Percentiles rank a stretch among this genome's conserved stretches.
Evolutionary conservation across 2,113 vertebrate genomes (phyloP).

Genomic region (Phycodurus eques): DNA sequence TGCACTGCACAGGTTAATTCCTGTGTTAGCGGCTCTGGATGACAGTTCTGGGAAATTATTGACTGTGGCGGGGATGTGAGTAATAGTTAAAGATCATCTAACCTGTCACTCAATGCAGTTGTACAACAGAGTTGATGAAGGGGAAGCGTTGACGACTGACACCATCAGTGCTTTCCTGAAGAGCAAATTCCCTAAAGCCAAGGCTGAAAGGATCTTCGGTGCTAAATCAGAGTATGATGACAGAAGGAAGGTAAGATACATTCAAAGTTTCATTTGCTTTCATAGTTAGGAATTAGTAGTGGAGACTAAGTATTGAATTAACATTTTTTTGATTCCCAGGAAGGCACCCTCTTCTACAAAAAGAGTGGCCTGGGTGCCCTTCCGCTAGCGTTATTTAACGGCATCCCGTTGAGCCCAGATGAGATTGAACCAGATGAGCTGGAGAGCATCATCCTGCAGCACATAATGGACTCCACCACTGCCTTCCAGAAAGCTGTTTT

Average conservation of each 20-base stretch:
- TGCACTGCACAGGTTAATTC: constrained; percentile 34
- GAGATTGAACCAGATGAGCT: constrained; percentile 83
- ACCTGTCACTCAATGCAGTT: constrained; percentile 74
- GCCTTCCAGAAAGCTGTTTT: constrained; percentile 86
- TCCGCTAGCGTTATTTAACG: constrained; percentile 92
- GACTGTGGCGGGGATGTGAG: constrained; percentile 33
- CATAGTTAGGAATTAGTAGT: background rate
- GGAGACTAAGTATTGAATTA: background rate
- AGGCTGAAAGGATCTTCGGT: constrained; percentile 78
- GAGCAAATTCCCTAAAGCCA: constrained; percentile 79
- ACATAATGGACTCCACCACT: constrained; percentile 80
- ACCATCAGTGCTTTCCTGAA: constrained; percentile 77
- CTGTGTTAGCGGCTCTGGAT: constrained; percentile 27
- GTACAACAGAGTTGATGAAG: constrained; percentile 76
- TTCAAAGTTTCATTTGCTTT: background rate
- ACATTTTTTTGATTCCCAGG: constrained; percentile 66
- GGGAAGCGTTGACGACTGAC: constrained; percentile 75
- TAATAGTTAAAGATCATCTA: constrained; percentile 35
- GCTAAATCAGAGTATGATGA: constrained; percentile 80
- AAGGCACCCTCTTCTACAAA: constrained; percentile 82
- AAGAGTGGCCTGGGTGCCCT: constrained; percentile 83
- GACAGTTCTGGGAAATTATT: constrained; percentile 32
- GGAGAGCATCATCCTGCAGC: constrained; percentile 82
- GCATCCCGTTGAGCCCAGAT: constrained; percentile 80
- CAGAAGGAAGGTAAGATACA: constrained; percentile 78